These are phyloP conservation scores for Denticeps clupeoides DNA, from an alignment of 2,797 vertebrate species.

Conservation along the genomic window DNA sequence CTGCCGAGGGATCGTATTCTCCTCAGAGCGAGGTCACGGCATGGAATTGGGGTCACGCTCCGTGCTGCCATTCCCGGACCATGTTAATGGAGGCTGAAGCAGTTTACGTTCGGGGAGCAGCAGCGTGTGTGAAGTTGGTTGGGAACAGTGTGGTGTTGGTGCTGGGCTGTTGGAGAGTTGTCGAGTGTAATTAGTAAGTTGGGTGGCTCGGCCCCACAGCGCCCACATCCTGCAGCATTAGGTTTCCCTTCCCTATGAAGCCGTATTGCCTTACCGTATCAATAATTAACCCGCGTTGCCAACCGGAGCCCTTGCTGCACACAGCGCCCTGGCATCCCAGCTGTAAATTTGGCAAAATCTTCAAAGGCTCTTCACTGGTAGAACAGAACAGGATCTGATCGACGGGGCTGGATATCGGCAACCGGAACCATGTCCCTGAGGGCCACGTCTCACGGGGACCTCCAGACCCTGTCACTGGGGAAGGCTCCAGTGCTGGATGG, in stretches of 20 bases:
- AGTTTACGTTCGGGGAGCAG: no score
- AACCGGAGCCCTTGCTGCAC: slow-evolving; percentile 5
- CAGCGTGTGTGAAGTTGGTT: no score
- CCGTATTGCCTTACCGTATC: slow-evolving; percentile 44
- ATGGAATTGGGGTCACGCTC: no score
- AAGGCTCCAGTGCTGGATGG: slow-evolving; percentile 34
- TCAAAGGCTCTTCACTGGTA: slow-evolving; percentile 8
- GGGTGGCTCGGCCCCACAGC: slow-evolving; percentile 9
- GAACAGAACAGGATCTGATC: no score
- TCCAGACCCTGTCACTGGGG: slow-evolving; percentile 36
- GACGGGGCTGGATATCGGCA: no score
- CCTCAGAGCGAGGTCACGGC: neutral
- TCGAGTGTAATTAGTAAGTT: slow-evolving; percentile 15
- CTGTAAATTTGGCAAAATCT: slow-evolving; percentile 1
- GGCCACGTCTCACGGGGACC: slow-evolving; percentile 54
- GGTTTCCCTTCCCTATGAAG: slow-evolving; percentile 23
- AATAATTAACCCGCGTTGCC: slow-evolving; percentile 40
- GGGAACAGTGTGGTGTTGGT: no score
- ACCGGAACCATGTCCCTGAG: slow-evolving; percentile 51
- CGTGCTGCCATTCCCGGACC: no score
- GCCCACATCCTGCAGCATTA: slow-evolving; percentile 14
- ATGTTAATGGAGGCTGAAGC: no score
- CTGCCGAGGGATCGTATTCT: slow-evolving; percentile 14
- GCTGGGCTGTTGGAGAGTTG: slow-evolving; percentile 1
- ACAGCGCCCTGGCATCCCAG: neutral